Evolutionary conservation across 2,888 invertebrate species (phyloP), one percentile per base, ranked within the genome.

Genomic region (Diloba caeruleocephala): DNA sequence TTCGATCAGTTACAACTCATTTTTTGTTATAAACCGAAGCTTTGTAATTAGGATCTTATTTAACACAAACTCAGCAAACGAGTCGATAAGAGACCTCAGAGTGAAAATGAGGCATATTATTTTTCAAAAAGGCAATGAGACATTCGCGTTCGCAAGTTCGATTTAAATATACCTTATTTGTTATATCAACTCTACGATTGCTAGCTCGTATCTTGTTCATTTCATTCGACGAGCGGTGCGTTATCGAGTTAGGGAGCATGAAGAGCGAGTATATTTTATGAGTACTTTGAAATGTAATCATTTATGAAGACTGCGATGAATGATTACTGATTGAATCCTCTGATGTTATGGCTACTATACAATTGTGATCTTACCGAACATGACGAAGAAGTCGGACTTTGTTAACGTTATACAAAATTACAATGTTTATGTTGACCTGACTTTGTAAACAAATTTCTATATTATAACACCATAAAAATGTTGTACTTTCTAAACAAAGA

Each of bases 381-480:
- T 28, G 23, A 37, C 10, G 17, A 41, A 39, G 39, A 29, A 21
- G 5, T n/a, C 8, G 33, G 21, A 17, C 21, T 34, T 19, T 28
- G 14, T 43, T 32, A 50, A 39, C 2, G n/a, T 26, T 9, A 28
- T 12, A 17, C 4, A 42, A 37, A 44, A 25, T 39, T 15, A 12
- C 10, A 36, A 36, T 32, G 8, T 42, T 37, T 54, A n/a, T 19
- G 42, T 26, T 68, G 62, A 54, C 33, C 33, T 31, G 23, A 62
- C n/a, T 42, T 41, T 14, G 14, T 17, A 44, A 48, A 52, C 19
- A 33, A 31, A 23, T 19, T 6, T 38, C 8, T 36, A 32, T 19
- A 19, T 45, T 51, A 33, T 9, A 23, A 44, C 52, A 66, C 44
- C 17, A 29, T 42, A 44, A 29, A 37, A 15, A 23, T 51, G 14